phyloP scores from a whole-genome alignment of 2,888 invertebrate species.

The Helleia helle region DNA sequence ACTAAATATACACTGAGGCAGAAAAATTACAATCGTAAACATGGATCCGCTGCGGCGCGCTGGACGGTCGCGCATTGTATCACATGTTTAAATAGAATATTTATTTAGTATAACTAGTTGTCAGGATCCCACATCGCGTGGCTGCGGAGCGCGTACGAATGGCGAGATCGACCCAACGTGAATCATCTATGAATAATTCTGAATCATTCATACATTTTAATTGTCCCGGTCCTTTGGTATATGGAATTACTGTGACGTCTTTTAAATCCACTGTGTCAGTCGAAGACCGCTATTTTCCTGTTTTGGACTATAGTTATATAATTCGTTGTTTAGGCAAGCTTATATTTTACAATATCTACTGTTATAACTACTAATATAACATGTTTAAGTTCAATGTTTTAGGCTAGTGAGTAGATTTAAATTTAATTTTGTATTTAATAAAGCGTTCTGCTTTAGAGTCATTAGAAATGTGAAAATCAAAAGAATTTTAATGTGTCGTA shows the following conservation, averaged over 20 bases:
- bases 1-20: slow-evolving; percentile 66
- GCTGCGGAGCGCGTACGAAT: slow-evolving; percentile 54
- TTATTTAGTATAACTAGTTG: slow-evolving; percentile 47
- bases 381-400: no score
- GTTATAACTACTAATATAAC: no score
- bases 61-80: slow-evolving; percentile 66
- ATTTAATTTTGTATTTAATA: no score
- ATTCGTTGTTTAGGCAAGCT: neutral
- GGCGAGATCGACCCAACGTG: slow-evolving; percentile 52
- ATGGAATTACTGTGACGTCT: neutral
- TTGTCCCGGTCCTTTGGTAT: slow-evolving; percentile 28
- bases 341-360: no score
- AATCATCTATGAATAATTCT: slow-evolving; percentile 61
- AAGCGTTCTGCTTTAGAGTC: no score
- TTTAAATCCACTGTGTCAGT: neutral
- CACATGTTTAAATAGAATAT: slow-evolving; percentile 66
- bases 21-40: slow-evolving; percentile 67
- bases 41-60: slow-evolving; percentile 58
- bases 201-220: slow-evolving; percentile 52
- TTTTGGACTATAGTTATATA: neutral
- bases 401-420: no score
- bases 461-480: no score
- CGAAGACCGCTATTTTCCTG: neutral
- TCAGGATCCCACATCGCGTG: slow-evolving; percentile 36
- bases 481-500: no score